Percentiles rank a stretch among this genome's conserved stretches.
Conservation (phyloP, 2,113 vertebrate species). For the Columbina picui region DNA sequence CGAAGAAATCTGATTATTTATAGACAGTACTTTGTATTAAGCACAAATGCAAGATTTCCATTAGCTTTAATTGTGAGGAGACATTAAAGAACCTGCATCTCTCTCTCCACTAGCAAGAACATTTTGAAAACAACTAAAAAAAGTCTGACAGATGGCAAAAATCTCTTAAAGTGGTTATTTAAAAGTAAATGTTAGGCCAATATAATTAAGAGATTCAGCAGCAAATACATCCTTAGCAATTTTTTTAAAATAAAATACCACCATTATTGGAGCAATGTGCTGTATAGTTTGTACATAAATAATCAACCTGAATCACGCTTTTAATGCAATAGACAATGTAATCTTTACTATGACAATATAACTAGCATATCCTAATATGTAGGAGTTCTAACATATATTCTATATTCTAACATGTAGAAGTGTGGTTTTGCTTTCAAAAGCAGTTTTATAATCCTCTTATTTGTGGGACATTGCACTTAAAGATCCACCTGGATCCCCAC, state of each 20-base stretch:
- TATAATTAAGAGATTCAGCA: conserved; percentile 50
- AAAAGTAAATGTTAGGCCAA: conserved; percentile 54
- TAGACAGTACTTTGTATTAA: background rate
- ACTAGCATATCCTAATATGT: background rate
- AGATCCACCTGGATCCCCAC: background rate
- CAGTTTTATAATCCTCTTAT: background rate
- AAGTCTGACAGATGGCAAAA: conserved; percentile 48
- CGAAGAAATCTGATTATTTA: conserved; percentile 20
- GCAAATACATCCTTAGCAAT: background rate
- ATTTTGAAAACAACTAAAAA: conserved; percentile 19
- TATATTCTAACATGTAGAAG: background rate
- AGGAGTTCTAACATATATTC: too few relatives aligned
- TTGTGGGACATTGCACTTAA: background rate
- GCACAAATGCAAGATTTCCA: background rate
- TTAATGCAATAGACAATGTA: background rate
- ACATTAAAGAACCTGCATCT: background rate
- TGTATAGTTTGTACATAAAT: background rate
- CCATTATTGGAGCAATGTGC: background rate
- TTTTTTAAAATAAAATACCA: background rate
- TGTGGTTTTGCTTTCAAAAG: background rate
- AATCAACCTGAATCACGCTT: background rate
- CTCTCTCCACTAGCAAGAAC: background rate
- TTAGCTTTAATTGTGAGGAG: background rate
- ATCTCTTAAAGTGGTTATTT: background rate
- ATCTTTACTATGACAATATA: background rate